A percentile compares a stretch with the other conserved stretches of the same genome.
Conservation (phyloP, 2,113 vertebrate species). For the Micromys minutus region DNA sequence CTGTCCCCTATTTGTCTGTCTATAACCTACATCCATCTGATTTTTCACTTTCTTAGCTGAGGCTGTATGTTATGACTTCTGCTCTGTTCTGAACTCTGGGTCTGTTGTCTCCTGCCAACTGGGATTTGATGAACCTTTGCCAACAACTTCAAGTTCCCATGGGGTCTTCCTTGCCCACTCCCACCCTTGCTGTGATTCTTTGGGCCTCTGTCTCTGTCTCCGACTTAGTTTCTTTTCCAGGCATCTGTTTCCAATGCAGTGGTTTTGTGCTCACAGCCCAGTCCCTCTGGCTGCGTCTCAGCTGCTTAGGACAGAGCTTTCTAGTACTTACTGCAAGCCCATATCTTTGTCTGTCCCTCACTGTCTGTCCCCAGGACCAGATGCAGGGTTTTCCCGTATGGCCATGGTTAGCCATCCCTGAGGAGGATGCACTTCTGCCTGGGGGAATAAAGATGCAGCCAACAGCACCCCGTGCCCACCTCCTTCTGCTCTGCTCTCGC, state of each 20-base stretch:
- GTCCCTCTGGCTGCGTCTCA: not conserved
- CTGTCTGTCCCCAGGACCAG: not conserved
- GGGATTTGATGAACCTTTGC: not conserved
- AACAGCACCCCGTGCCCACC: not conserved
- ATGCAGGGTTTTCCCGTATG: accelerated
- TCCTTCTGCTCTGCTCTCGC: constrained; percentile 62
- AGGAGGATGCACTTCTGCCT: not conserved
- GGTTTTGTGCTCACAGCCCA: not conserved
- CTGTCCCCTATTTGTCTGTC: not conserved
- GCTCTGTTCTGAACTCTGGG: not conserved
- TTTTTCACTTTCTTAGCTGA: not conserved
- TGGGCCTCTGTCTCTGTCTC: not conserved
- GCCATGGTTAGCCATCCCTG: not conserved
- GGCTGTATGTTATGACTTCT: not conserved
- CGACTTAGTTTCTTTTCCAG: not conserved
- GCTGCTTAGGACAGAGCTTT: not conserved
- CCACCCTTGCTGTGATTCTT: not conserved
- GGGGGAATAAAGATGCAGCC: not conserved
- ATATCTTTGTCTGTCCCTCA: not conserved
- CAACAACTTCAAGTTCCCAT: not conserved
- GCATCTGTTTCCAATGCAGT: not conserved
- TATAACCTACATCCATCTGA: not conserved
- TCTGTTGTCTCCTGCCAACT: not conserved
- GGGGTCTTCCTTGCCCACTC: not conserved
- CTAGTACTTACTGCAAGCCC: not conserved